phyloP scores from a whole-genome alignment of 1,140 invertebrate species.

The Tyrophagus putrescentiae region DNA sequence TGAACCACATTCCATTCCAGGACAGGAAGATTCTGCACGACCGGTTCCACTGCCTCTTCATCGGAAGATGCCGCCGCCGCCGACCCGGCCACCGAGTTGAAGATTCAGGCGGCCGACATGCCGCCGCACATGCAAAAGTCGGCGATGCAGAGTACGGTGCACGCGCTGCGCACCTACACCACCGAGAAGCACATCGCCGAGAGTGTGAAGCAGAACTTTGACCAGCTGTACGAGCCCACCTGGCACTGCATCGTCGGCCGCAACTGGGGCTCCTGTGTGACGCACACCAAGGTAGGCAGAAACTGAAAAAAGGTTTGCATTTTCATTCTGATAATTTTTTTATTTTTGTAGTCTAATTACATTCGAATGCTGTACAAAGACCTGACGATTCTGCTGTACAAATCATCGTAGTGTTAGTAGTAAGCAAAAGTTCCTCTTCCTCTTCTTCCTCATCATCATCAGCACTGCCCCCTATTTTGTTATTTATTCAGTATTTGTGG shows the following conservation, averaged over 20 bases:
- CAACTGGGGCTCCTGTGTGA: conserved; percentile 30
- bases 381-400: conserved; percentile 28
- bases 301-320: neutral
- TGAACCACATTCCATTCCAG: neutral
- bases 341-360: conserved; percentile 24
- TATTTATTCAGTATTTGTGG: too few species aligned
- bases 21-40: conserved; percentile 1
- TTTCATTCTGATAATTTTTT: neutral
- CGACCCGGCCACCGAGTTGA: conserved; percentile 22
- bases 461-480: too few species aligned
- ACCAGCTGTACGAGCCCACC: conserved; percentile 28
- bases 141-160: conserved; percentile 27
- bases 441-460: too few species aligned
- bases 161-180: conserved; percentile 27
- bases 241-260: conserved; percentile 31
- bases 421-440: too few species aligned
- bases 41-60: neutral
- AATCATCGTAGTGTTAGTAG: too few species aligned
- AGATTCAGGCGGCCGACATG: conserved; percentile 30
- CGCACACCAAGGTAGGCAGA: conserved; percentile 25
- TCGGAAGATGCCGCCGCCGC: conserved; percentile 8
- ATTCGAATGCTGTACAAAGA: conserved; percentile 29
- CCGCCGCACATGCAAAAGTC: conserved; percentile 28
- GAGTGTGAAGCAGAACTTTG: conserved; percentile 30
- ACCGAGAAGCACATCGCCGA: conserved; percentile 31